Evolutionary conservation across 2,888 invertebrate genomes (phyloP), one percentile per base, ranked within the genome.

Genomic region (Nemoura dubitans): DNA sequence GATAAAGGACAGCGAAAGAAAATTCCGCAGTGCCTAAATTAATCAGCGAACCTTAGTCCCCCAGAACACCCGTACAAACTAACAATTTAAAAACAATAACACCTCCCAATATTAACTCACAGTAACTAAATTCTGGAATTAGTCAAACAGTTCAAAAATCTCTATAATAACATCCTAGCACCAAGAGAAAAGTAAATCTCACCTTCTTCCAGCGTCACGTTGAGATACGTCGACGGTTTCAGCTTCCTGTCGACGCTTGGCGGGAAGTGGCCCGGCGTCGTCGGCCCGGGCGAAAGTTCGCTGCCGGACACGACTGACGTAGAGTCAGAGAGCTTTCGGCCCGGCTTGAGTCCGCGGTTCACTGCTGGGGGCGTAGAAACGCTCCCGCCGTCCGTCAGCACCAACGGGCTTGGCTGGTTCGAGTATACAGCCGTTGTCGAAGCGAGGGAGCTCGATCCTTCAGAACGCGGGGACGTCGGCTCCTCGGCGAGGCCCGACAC

Each of bases 271-370:
- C 93, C 90, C 92, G 92, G 80, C 91, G 92, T 30, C 26, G 89
- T 88, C 3, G 90, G 89, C 26, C 91, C 91, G 21, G 92, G 92
- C 0, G 92, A 92, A 28, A 91, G 90, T 88, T 92, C 92, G 88
- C 92, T 92, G 5, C 84, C 84, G 85, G 92, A 90, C 86, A 86
- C 90, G 89, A 86, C 89, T 3, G 92, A 92, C 28, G 91, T 89
- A 0, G 92, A 91, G 90, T 93, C 93, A 0, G 92, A 92, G 28
- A 92, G 89, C 89, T 94, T 93, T 86, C 94, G 92, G 21, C 93
- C 93, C 25, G 97, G 97, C 91, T 97, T 97, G 76, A 97, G 92
- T 80, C 95, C 95, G 85, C 97, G 93, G 90, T 97, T 96, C 30
- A 98, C 97, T 59, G 94, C 94, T 21, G 97, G 97, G 87, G 94